Evolutionary conservation across 2,797 vertebrate genomes (phyloP), one percentile per base, ranked within the genome.

Genomic region (Pangasius macronema): DNA sequence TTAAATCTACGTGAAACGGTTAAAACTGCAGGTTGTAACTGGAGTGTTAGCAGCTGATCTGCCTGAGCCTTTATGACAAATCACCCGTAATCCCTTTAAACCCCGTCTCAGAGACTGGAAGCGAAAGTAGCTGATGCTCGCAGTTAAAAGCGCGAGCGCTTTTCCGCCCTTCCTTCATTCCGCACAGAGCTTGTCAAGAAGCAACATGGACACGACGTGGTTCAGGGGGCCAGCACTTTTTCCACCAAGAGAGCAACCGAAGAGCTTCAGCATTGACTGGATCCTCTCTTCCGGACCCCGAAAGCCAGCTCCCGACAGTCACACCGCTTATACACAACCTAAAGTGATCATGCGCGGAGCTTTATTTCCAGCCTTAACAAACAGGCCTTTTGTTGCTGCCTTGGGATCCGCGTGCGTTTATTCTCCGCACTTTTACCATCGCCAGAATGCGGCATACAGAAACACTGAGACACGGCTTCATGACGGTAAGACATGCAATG

Each of bases 241-340:
- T 55, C 65, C 77, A n/a, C 22, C 51, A 24, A 59, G 82, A 68
- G 63, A 6, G 18, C 70, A 70, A 39, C 65, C 76, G 16, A 80
- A 70, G 36, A 81, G 65, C 77, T 76, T 82, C 49, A 86, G 85
- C 65, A 86, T 72, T 46, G 85, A 86, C 18, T 86, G 65, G 36
- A 81, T 86, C 33, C 76, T 86, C 5, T 51, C 42, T n/a, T 68
- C 77, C 11, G 85, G 61, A 55, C 49, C 63, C n/a, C 42, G 63
- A 42, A n/a, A 70, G 27, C 14, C 85, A 20, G 8, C 13, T 30
- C 7, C 55, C 1, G 30, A 55, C 13, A 27, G 33, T 22, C 46
- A 39, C 16, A 39, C 3, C 9, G 51, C 33, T 55, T 80, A 42
- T 30, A 75, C 61, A 46, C 61, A 57, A 33, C 51, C 36, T 8